Base-by-base conservation (phyloP, 2,888 invertebrate species). In the Mythimna ferrago region DNA sequence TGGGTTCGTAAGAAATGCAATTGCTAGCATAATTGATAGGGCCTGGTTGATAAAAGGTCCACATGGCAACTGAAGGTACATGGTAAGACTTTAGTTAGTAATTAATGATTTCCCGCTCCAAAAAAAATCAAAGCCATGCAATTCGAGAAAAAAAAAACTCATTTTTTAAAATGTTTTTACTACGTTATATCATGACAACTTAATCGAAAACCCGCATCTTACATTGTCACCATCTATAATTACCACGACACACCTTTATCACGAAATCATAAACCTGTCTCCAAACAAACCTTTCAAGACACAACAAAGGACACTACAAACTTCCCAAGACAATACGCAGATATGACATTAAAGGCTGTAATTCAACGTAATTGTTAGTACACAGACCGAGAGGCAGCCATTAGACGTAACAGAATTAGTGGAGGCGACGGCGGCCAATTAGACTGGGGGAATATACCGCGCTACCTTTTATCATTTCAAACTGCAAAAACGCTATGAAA, bases 321-420 rank as follows among this genome's bases (percentile, higher is more conserved):
- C 80, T 58, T 16, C 56, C 51, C 38, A 58, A 79, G 71, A 81
- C 75, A 71, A 79, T 82, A 76, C 67, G 56, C 38, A 80, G 80
- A 80, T 81, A 83, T 82, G 71, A 80, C 73, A 78, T 76, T 73
- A 81, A 66, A 71, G 77, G 51, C 67, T 64, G 73, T 85, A 82
- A 85, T 79, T 75, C 73, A 66, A n/a, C 81, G 76, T 87, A 89
- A 88, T 87, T 89, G 89, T 91, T 89, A 83, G 89, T 89, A 92
- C 87, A 91, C 89, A 90, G 90, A 88, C 88, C 86, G 82, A 88
- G 86, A 83, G 88, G 78, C 89, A 85, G 79, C 89, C 89, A 92
- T 93, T 93, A 92, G 79, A 78, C 71, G 81, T 92, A 93, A 93
- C 85, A 86, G 87, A 91, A 90, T 93, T 92, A 92, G 85, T 85